Evolutionary conservation across 2,888 invertebrate species (phyloP).

Genomic region (Anthophora plumipes): DNA sequence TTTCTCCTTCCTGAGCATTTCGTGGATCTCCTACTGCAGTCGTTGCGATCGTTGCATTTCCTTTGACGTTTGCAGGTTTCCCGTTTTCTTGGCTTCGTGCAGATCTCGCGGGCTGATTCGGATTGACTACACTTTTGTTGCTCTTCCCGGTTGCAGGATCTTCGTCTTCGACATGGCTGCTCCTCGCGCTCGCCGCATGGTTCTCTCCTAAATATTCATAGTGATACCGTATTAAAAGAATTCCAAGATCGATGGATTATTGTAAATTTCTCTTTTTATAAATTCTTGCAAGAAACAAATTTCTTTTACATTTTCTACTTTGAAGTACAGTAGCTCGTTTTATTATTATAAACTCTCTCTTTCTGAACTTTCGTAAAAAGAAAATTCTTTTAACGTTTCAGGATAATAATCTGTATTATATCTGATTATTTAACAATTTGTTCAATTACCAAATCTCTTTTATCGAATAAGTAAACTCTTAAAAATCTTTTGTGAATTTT

Average conservation of each 20-base stretch:
- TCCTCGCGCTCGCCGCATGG: not conserved
- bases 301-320: no score
- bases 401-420: no score
- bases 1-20: constrained; percentile 38
- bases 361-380: no score
- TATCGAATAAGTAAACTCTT: no score
- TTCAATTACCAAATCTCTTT: no score
- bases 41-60: not conserved
- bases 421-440: no score
- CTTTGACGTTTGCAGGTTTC: constrained; percentile 24
- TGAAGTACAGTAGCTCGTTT: no score
- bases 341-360: no score
- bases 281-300: no score
- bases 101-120: constrained; percentile 13
- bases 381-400: no score
- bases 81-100: constrained; percentile 12
- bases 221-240: not conserved
- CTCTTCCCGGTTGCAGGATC: constrained; percentile 30
- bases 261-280: no score
- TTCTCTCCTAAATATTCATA: not conserved
- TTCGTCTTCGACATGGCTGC: not conserved
- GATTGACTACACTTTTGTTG: not conserved
- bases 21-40: not conserved
- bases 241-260: no score
- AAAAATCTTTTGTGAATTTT: not conserved